Evolutionary conservation across 2,113 vertebrate genomes (phyloP), one percentile per base, ranked within the genome.

Genomic region (Xenotilapia longispinis): DNA sequence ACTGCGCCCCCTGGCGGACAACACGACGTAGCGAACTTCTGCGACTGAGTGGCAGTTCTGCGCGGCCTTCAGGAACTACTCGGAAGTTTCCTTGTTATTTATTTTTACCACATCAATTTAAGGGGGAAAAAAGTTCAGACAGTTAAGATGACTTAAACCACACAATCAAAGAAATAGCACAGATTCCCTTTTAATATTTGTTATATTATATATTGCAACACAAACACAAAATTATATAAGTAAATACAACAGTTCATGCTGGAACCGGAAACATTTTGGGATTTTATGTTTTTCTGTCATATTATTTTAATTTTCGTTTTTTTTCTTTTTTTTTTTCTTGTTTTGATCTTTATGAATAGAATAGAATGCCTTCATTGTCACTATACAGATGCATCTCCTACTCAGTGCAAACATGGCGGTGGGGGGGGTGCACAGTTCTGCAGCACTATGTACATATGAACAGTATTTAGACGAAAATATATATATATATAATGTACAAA

Each of bases 1-100:
- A 80, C 31, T 89, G 87, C 89, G 93, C 95, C 95, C 89, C 90
- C 96, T 96, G 94, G 94, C 81, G 96, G 94, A 82, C 40, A 63
- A 68, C 36, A 15, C 9, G 2, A 84, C 19, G 23, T 33, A 3
- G 31, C 81, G 12, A 85, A 90, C 65, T 90, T 83, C 38, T 83
- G 33, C 79, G 79, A 73, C 86, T 49, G 68, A 57, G 88, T 81
- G 90, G 85, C 9, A 89, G 84, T 60, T 8, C 9, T 6, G 4
- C 51, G 94, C 14, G 89, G 89, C 94, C 6, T 95, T 94, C 84
- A 91, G 0, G 81, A 2, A 17, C n/a, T 15, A 7, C 85, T 94
- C 88, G 87, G 85, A 92, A 65, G 23, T 73, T 19, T 81, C 10
- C 28, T 0, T 2, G 15, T n/a, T 47, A 5, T 4, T 73, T 4